Conservation (phyloP, 2,113 vertebrate species). For the Nothocercus julius region DNA sequence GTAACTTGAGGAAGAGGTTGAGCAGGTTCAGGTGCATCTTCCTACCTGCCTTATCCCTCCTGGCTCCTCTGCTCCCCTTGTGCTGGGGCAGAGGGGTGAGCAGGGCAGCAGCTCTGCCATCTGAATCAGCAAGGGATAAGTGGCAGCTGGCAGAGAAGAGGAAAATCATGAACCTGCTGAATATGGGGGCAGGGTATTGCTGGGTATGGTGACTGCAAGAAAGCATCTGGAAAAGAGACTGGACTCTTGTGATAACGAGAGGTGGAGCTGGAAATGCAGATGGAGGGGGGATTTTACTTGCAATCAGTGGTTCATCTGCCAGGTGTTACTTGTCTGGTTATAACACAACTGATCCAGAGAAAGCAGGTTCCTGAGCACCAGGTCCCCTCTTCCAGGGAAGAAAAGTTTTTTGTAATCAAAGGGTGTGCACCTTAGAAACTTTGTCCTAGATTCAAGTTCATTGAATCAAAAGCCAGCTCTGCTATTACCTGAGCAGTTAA, state of each 20-base stretch:
- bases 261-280: conserved; percentile 18
- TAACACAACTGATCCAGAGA: neutral
- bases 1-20: neutral
- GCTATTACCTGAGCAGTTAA: conserved; percentile 72
- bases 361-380: neutral
- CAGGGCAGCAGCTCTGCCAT: neutral
- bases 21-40: neutral
- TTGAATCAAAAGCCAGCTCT: conserved; percentile 25
- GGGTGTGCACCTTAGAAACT: neutral
- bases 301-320: neutral
- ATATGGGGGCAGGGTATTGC: neutral
- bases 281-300: rapidly evolving
- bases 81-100: neutral
- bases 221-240: neutral
- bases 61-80: neutral
- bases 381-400: neutral
- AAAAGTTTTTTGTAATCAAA: conserved; percentile 46
- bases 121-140: neutral
- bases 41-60: neutral
- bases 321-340: neutral
- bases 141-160: neutral
- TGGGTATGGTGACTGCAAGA: neutral
- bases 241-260: neutral
- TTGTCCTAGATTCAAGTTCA: neutral
- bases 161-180: neutral